phyloP scores from a whole-genome alignment of 2,888 invertebrate species.

The Leuctra nigra region DNA sequence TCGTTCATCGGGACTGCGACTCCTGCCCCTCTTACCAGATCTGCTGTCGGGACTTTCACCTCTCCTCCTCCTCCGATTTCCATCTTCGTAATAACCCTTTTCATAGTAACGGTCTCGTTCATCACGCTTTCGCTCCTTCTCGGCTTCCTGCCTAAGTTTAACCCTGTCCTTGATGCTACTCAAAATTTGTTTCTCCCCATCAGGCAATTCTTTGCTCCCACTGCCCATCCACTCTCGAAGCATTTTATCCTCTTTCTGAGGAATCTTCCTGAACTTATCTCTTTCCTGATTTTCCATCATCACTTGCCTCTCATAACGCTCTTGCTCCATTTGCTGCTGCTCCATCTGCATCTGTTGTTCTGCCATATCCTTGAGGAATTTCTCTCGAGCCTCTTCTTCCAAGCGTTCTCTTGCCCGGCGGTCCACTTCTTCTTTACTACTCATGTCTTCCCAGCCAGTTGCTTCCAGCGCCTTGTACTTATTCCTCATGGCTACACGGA shows the following conservation, averaged over 20 bases:
- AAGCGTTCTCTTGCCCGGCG: constrained; percentile 17
- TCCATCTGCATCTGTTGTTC: constrained; percentile 38
- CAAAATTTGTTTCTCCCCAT: constrained; percentile 44
- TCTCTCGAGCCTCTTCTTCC: constrained; percentile 15
- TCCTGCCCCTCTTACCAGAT: constrained; percentile 23
- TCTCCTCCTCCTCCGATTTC: constrained; percentile 30
- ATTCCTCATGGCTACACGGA: constrained; percentile 59
- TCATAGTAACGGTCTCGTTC: constrained; percentile 13
- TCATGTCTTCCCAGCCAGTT: not conserved
- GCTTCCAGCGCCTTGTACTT: constrained; percentile 43
- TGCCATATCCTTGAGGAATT: constrained; percentile 29
- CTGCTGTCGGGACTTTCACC: constrained; percentile 30
- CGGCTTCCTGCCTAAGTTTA: constrained; percentile 46
- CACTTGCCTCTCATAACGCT: constrained; percentile 24
- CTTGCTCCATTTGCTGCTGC: constrained; percentile 19
- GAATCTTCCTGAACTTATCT: constrained; percentile 11
- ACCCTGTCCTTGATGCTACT: constrained; percentile 47
- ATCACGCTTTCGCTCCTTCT: constrained; percentile 29
- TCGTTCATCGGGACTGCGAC: constrained; percentile 15
- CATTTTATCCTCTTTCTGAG: constrained; percentile 33
- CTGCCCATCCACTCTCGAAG: constrained; percentile 45
- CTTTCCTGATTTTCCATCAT: constrained; percentile 13
- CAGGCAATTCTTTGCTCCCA: constrained; percentile 40
- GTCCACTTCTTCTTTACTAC: not conserved
- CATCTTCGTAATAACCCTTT: constrained; percentile 40